Conservation (phyloP, 2,888 invertebrate species). For the Orthosia gothica region DNA sequence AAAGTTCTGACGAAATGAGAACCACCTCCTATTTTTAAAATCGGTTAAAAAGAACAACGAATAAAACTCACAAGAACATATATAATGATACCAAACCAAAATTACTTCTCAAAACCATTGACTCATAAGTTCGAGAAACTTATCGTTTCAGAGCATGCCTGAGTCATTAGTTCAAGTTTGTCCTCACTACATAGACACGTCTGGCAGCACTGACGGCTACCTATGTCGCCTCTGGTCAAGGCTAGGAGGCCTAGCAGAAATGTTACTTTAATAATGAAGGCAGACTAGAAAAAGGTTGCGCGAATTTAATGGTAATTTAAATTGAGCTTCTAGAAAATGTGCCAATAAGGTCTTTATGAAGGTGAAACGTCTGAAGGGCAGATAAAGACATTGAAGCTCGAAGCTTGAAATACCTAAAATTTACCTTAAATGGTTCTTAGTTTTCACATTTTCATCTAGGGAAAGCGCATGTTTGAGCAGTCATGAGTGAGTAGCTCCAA, state of each 20-base stretch:
- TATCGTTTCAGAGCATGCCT: slow-evolving; percentile 29
- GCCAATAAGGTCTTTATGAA: slow-evolving; percentile 23
- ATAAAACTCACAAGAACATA: slow-evolving; percentile 9
- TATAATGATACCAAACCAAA: slow-evolving; percentile 10
- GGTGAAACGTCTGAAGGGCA: slow-evolving; percentile 47
- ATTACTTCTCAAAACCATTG: slow-evolving; percentile 37
- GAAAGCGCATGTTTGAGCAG: neutral
- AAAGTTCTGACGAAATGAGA: too few relatives aligned
- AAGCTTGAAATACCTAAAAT: slow-evolving; percentile 20
- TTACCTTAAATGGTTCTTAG: neutral
- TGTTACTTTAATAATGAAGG: slow-evolving; percentile 17
- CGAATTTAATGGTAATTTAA: slow-evolving; percentile 37
- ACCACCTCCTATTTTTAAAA: too few relatives aligned
- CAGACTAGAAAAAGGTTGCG: slow-evolving; percentile 27
- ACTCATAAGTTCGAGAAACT: slow-evolving; percentile 45
- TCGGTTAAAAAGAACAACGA: neutral
- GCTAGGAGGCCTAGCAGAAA: slow-evolving; percentile 45
- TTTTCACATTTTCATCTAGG: neutral
- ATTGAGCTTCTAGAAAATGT: slow-evolving; percentile 23
- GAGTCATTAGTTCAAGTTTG: slow-evolving; percentile 53
- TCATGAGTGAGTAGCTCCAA: neutral
- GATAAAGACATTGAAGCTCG: slow-evolving; percentile 19
- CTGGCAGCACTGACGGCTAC: slow-evolving; percentile 32
- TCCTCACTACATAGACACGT: slow-evolving; percentile 48
- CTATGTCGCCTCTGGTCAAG: slow-evolving; percentile 50